Conservation (phyloP, 2,888 invertebrate genomes). For the Megaustenia siamemsis region DNA sequence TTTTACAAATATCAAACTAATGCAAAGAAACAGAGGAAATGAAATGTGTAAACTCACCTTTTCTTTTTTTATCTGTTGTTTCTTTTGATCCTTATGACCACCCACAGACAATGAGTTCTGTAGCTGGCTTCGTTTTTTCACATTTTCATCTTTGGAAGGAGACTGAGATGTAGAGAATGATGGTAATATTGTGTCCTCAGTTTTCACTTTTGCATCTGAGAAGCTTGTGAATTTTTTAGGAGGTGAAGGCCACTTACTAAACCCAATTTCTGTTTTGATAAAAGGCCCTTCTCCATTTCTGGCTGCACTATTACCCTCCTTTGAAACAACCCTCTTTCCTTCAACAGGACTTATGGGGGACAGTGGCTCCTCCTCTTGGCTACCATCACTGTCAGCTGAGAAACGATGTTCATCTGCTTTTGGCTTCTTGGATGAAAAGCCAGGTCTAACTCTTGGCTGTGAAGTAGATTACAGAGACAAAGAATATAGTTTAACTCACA, state of each 20-base stretch:
- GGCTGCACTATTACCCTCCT: constrained; percentile 51
- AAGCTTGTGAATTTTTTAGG: constrained; percentile 35
- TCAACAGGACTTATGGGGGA: constrained; percentile 57
- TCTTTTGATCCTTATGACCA: constrained; percentile 29
- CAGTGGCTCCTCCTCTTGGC: constrained; percentile 50
- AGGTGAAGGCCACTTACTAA: constrained; percentile 36
- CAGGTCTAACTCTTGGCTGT: constrained; percentile 42
- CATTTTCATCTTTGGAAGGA: constrained; percentile 24
- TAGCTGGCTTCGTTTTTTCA: constrained; percentile 1
- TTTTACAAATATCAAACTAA: no score
- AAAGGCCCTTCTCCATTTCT: constrained; percentile 18
- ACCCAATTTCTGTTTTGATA: constrained; percentile 40
- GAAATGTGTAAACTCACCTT: constrained; percentile 10
- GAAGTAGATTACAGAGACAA: neutral
- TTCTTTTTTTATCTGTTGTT: constrained; percentile 47
- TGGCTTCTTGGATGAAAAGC: neutral
- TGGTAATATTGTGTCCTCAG: constrained; percentile 14
- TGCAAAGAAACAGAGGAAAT: neutral
- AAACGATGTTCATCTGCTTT: constrained; percentile 49
- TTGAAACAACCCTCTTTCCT: constrained; percentile 62
- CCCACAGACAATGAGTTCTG: neutral
- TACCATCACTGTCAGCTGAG: constrained; percentile 58
- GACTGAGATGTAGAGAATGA: constrained; percentile 1
- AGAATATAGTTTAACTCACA: no score
- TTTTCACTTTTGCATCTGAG: constrained; percentile 38